phyloP scores from a whole-genome alignment of 1,140 invertebrate species.

The Drusus annulatus region DNA sequence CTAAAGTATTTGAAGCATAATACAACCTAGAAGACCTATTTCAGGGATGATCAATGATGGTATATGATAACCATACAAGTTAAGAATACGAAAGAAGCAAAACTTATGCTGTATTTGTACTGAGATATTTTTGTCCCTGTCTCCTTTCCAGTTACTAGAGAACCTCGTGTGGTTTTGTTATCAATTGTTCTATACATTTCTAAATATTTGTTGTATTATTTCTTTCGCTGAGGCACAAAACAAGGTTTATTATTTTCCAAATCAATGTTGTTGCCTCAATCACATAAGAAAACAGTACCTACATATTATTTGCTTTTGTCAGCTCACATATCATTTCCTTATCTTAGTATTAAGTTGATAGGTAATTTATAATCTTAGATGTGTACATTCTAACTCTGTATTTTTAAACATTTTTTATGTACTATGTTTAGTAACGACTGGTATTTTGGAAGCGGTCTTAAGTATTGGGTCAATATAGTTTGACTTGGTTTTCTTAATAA shows the following conservation, averaged over 20 bases:
- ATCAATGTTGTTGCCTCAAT: background rate
- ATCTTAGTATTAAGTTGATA: constrained; percentile 6
- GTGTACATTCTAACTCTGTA: constrained; percentile 1
- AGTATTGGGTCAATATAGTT: background rate
- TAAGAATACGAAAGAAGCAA: no score
- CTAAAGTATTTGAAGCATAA: no score
- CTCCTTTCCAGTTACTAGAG: no score
- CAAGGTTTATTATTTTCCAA: background rate
- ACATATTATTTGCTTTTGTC: background rate
- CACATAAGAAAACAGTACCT: background rate
- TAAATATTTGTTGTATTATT: no score
- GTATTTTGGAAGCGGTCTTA: background rate
- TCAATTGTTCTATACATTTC: no score
- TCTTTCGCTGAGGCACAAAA: no score
- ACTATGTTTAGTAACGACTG: background rate
- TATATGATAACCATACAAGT: no score
- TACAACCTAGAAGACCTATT: no score
- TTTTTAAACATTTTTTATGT: background rate
- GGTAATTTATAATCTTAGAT: constrained; percentile 5
- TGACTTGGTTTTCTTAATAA: background rate
- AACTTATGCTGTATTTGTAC: no score
- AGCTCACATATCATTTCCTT: background rate
- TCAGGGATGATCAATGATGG: no score
- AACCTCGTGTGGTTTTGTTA: no score
- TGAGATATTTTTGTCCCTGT: no score